These are phyloP conservation scores for Riptortus pedestris DNA, from an alignment of 1,140 invertebrate species.

Conservation along the genomic window DNA sequence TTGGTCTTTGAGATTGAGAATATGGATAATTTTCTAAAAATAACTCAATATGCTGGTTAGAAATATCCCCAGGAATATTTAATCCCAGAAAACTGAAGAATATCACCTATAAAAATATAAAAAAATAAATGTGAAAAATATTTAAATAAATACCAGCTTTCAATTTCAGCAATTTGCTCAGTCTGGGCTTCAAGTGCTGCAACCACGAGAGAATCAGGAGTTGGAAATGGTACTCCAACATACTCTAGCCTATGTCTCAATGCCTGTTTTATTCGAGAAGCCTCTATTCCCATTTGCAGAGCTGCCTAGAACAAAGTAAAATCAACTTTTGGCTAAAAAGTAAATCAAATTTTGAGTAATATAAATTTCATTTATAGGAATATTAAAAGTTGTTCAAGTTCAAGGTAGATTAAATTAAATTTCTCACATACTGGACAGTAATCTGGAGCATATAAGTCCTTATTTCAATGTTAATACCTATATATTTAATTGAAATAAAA, in stretches of 20 bases:
- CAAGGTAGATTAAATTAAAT: too few relatives aligned
- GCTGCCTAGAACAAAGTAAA: conserved; percentile 41
- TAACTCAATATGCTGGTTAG: too few relatives aligned
- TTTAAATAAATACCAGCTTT: conserved; percentile 22
- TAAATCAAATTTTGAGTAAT: not conserved
- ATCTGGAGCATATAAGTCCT: too few relatives aligned
- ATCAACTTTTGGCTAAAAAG: not conserved
- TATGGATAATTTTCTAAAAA: too few relatives aligned
- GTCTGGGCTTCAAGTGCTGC: conserved; percentile 53
- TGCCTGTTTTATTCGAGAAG: conserved; percentile 52
- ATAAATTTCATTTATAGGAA: not conserved
- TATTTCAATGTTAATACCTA: too few relatives aligned
- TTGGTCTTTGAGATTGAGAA: too few relatives aligned
- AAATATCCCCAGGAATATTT: too few relatives aligned
- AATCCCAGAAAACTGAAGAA: too few relatives aligned
- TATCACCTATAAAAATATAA: too few relatives aligned
- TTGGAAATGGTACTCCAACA: conserved; percentile 47
- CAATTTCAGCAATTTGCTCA: conserved; percentile 42
- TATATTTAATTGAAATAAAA: too few relatives aligned
- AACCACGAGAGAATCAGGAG: conserved; percentile 54
- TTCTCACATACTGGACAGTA: too few relatives aligned
- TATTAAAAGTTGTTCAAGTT: too few relatives aligned
- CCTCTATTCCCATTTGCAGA: conserved; percentile 54
- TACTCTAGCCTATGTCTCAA: conserved; percentile 46
- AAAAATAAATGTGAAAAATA: not conserved